Evolutionary conservation across 1,140 invertebrate species (phyloP).

Genomic region (Trichoplusia ni): DNA sequence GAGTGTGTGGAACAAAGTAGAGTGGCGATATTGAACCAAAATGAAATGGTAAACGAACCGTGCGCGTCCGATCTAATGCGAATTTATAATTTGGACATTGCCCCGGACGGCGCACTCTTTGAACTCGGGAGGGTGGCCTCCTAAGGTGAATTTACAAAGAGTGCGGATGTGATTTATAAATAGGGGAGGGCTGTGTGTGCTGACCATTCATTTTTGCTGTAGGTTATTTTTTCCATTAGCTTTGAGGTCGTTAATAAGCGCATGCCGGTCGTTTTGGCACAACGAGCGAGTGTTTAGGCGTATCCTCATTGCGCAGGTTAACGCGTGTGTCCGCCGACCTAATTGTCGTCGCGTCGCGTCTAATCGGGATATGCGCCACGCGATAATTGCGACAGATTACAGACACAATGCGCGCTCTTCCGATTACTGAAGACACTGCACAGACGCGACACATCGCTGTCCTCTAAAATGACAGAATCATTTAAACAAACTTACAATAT

Average conservation of each 20-base stretch:
- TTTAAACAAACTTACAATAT: too few species aligned
- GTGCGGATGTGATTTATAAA: slow-evolving; percentile 72
- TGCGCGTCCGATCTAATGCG: slow-evolving; percentile 81
- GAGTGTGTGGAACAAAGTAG: slow-evolving; percentile 81
- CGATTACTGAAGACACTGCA: neutral
- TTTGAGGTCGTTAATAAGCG: slow-evolving; percentile 56
- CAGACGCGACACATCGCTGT: neutral
- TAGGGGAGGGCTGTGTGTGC: slow-evolving; percentile 52
- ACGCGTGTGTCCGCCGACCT: slow-evolving; percentile 78
- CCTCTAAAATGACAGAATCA: neutral
- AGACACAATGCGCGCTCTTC: slow-evolving; percentile 33
- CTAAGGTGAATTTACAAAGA: slow-evolving; percentile 73
- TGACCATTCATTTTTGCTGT: slow-evolving; percentile 54
- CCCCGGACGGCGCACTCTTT: slow-evolving; percentile 71
- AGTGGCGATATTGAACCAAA: slow-evolving; percentile 81
- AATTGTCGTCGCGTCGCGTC: slow-evolving; percentile 72
- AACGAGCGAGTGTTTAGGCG: slow-evolving; percentile 73
- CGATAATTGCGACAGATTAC: slow-evolving; percentile 77
- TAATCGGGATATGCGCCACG: slow-evolving; percentile 79
- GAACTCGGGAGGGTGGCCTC: slow-evolving; percentile 67
- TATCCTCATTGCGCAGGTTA: slow-evolving; percentile 78
- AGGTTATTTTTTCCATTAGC: slow-evolving; percentile 55
- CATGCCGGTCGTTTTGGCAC: slow-evolving; percentile 58
- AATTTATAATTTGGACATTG: slow-evolving; percentile 82
- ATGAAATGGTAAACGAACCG: slow-evolving; percentile 81